Conservation (phyloP, 2,797 vertebrate species). For the Ctenochaetus hawaiiensis region DNA sequence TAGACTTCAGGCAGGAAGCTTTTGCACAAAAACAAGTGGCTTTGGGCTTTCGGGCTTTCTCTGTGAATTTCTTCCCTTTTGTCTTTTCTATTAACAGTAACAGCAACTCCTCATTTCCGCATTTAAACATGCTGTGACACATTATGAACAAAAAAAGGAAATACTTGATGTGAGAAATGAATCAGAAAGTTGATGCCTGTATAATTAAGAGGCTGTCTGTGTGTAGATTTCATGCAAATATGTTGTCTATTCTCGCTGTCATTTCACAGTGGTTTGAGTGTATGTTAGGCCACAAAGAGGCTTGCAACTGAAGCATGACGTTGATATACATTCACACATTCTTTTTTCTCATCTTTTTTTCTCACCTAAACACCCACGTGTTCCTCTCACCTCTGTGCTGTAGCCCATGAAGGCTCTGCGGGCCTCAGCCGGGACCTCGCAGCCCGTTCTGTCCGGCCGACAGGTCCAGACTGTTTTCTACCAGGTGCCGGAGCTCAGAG, state of each 20-base stretch:
- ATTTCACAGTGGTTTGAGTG: background rate
- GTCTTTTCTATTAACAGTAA: background rate
- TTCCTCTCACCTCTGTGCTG: background rate
- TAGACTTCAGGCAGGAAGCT: conserved; percentile 7
- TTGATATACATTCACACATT: background rate
- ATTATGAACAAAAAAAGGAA: background rate
- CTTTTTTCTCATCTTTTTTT: conserved; percentile 6
- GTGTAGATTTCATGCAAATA: background rate
- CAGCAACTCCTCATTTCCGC: conserved; percentile 1
- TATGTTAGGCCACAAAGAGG: background rate
- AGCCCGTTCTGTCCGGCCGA: conserved; percentile 83
- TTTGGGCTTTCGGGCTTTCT: background rate
- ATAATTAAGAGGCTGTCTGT: too few species aligned
- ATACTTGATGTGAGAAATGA: conserved; percentile 5
- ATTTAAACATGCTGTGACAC: conserved; percentile 3
- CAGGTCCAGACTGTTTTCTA: conserved; percentile 86
- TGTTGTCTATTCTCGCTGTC: background rate
- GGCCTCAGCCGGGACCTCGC: conserved; percentile 85
- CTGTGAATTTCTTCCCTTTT: conserved; percentile 20
- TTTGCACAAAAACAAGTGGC: background rate
- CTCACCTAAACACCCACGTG: background rate
- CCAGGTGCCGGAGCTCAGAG: conserved; percentile 85
- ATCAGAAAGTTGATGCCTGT: background rate
- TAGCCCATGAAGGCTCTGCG: conserved; percentile 87
- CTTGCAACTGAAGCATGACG: background rate